These are phyloP conservation scores for Redunca redunca DNA, from an alignment of 2,113 vertebrate species.

Conservation along the genomic window DNA sequence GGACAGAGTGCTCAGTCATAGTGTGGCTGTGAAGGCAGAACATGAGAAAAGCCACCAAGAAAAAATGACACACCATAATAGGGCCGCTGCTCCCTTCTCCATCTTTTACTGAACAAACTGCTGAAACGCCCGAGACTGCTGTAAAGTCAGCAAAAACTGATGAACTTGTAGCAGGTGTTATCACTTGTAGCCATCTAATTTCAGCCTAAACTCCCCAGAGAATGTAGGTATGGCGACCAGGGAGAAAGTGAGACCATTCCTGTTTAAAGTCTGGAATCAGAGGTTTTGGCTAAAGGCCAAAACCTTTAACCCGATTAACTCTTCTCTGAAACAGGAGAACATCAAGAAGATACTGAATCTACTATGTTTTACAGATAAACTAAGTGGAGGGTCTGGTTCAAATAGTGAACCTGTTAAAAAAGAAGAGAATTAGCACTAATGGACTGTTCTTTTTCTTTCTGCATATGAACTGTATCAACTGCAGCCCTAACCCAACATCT, in stretches of 20 bases:
- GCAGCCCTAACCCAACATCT: constrained; percentile 24
- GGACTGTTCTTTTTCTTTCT: constrained; percentile 9
- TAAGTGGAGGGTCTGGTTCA: constrained; percentile 34
- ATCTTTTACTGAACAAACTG: neutral
- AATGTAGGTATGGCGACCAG: neutral
- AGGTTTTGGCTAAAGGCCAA: neutral
- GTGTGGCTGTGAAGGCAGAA: neutral
- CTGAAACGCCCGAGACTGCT: neutral
- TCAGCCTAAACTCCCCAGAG: neutral
- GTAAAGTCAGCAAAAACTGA: neutral
- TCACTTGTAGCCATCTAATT: constrained; percentile 10
- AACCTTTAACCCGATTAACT: constrained; percentile 23
- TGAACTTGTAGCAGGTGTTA: constrained; percentile 8
- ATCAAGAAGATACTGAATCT: neutral
- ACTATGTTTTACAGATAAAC: constrained; percentile 20
- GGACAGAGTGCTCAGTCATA: neutral
- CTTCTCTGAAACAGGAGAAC: constrained; percentile 14
- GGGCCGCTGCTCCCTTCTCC: neutral
- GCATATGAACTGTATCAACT: neutral
- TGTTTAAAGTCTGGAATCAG: constrained; percentile 27
- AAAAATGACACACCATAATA: neutral
- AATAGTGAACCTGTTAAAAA: constrained; percentile 26
- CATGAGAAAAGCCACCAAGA: neutral
- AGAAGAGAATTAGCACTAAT: constrained; percentile 28
- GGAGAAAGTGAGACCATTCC: neutral